Base-by-base conservation (phyloP, 2,113 vertebrate genomes). In the Trochalopteron elliotii region DNA sequence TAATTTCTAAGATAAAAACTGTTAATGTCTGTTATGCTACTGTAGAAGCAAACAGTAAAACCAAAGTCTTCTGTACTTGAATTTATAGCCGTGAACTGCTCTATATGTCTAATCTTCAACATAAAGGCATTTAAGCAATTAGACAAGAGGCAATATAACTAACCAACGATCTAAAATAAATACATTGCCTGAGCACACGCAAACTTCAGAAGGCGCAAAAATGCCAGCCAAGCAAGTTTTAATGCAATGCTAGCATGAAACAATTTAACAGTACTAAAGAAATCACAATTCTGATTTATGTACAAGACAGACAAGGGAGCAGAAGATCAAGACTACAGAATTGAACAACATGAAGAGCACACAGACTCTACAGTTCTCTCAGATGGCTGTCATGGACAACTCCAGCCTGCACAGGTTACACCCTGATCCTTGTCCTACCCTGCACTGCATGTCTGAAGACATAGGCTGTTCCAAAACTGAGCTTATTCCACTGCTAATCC, bases 91-190 rank as follows among this genome's bases (percentile, higher is more conserved):
- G 50, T 68, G 2, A 81, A 63, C 9, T 53, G 31, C 11, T 88
- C 75, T 83, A 33, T 55, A 33, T 52, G 7, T 56, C 64, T 82
- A 23, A 86, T 86, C 44, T 60, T 87, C 76, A 92, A 75, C 45
- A 80, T 31, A 90, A 92, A 95, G 40, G 25, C 69, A 81, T 56
- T 80, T 86, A 65, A 67, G 52, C 55, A 96, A 87, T 93, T 91
- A 72, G 70, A 83, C 83, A 93, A 93, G 63, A 84, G 6, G 39
- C 53, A 89, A 79, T 64, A 63, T 57, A 93, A 91, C 72, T 87
- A 94, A 92, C 22, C 16, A 67, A 91, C 81, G 87, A 93, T 10
- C 35, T 25, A 83, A 94, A 92, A 77, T 39, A 96, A 93, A 57
- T 64, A 94, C 14, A 33, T 83, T 79, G 87, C 89, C 74, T 40